Percentiles rank a stretch among this genome's conserved stretches.
Conservation (phyloP, 2,888 invertebrate genomes). For the Colletes collaris region DNA sequence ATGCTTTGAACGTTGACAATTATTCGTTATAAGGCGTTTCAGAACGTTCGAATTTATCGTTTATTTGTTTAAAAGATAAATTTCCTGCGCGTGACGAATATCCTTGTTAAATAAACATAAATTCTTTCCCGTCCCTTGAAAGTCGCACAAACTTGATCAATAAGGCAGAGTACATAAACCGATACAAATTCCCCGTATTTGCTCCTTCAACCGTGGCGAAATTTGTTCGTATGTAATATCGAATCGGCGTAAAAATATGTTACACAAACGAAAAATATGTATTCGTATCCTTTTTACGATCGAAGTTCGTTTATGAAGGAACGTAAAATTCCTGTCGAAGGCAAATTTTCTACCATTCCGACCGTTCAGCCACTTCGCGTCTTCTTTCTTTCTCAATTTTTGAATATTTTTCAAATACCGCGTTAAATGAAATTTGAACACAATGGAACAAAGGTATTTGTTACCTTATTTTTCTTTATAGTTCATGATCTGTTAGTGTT, state of each 20-base stretch:
- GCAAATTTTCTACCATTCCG: too few relatives aligned
- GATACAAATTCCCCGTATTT: not conserved
- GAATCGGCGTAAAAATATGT: not conserved
- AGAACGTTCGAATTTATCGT: not conserved
- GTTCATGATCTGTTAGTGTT: too few relatives aligned
- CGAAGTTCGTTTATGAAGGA: constrained; percentile 1
- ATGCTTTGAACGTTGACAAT: too few relatives aligned
- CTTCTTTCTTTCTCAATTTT: too few relatives aligned
- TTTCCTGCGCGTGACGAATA: not conserved
- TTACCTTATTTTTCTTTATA: too few relatives aligned
- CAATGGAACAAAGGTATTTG: too few relatives aligned
- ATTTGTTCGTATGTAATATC: not conserved
- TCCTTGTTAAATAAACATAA: not conserved
- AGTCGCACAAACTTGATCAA: not conserved
- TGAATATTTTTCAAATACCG: too few relatives aligned
- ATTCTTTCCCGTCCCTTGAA: not conserved
- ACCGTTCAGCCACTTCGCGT: too few relatives aligned
- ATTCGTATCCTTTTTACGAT: constrained; percentile 3
- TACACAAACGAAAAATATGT: not conserved
- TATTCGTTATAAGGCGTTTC: not conserved
- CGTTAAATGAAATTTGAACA: too few relatives aligned
- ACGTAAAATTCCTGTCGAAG: constrained; percentile 1
- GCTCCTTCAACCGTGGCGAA: too few relatives aligned
- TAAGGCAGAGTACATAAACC: not conserved
- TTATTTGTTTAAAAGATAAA: not conserved